phyloP scores from a whole-genome alignment of 2,797 vertebrate species.

The Intellagama lesueurii region DNA sequence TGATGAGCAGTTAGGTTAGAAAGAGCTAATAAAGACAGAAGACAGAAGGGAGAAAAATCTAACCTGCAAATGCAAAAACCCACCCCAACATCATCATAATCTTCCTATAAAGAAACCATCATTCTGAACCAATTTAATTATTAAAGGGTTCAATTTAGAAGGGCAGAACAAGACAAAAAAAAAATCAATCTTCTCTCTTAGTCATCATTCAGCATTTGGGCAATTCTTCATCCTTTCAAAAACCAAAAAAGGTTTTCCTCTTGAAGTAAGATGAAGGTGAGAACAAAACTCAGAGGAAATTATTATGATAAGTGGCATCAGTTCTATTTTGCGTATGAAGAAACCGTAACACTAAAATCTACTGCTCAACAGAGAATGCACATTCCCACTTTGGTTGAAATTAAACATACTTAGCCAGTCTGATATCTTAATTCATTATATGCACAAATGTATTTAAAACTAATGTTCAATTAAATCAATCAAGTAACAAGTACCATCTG shows the following conservation, averaged over 20 bases:
- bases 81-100: not conserved
- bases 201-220: slow-evolving; percentile 5
- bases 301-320: not conserved
- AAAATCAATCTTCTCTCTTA: slow-evolving; percentile 23
- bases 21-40: not conserved
- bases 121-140: slow-evolving; percentile 38
- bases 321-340: not conserved
- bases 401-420: too few relatives aligned
- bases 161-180: not conserved
- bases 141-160: slow-evolving; percentile 19
- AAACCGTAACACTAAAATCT: too few relatives aligned
- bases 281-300: slow-evolving; percentile 41
- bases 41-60: too few relatives aligned
- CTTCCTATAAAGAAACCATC: not conserved
- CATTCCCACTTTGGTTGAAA: too few relatives aligned
- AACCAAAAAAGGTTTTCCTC: slow-evolving; percentile 4
- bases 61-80: not conserved
- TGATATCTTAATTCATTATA: too few relatives aligned
- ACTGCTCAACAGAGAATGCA: too few relatives aligned
- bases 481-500: too few relatives aligned
- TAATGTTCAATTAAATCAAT: too few relatives aligned
- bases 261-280: not conserved
- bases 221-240: slow-evolving; percentile 47
- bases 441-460: too few relatives aligned
- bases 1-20: not conserved